Evolutionary conservation across 2,797 vertebrate genomes (phyloP).

Genomic region (Apogon talboti): DNA sequence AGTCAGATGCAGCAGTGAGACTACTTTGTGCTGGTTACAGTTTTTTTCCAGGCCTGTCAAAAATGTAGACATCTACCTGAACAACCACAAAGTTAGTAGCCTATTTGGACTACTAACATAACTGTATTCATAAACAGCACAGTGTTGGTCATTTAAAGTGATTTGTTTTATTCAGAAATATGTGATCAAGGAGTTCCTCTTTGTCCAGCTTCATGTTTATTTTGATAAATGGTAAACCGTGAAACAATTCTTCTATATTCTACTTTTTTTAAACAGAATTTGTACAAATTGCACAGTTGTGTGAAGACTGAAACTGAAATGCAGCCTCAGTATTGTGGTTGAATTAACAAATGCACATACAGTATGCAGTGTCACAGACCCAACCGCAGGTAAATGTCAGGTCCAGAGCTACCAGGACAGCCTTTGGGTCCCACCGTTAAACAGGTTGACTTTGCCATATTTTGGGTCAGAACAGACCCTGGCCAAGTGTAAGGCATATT

Average conservation of each 20-base stretch:
- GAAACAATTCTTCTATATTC: background rate
- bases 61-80: no score
- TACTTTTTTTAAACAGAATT: background rate
- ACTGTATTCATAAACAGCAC: no score
- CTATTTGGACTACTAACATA: no score
- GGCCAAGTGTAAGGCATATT: constrained; percentile 55
- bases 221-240: background rate
- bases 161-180: background rate
- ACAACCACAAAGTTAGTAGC: no score
- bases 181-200: background rate
- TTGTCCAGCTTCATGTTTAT: background rate
- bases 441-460: constrained; percentile 25
- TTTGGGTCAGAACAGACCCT: constrained; percentile 34
- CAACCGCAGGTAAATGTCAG: background rate
- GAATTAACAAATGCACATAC: background rate
- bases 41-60: no score
- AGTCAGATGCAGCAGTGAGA: no score
- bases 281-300: constrained; percentile 1
- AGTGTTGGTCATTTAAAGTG: no score
- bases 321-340: background rate
- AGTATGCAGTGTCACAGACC: background rate
- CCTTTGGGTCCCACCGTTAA: constrained; percentile 48
- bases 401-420: constrained; percentile 32
- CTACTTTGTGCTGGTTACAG: no score
- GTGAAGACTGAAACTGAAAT: background rate